Percentiles rank a stretch among this genome's conserved stretches.
Conservation (phyloP, 2,888 invertebrate genomes). For the Autographa pulchrina region DNA sequence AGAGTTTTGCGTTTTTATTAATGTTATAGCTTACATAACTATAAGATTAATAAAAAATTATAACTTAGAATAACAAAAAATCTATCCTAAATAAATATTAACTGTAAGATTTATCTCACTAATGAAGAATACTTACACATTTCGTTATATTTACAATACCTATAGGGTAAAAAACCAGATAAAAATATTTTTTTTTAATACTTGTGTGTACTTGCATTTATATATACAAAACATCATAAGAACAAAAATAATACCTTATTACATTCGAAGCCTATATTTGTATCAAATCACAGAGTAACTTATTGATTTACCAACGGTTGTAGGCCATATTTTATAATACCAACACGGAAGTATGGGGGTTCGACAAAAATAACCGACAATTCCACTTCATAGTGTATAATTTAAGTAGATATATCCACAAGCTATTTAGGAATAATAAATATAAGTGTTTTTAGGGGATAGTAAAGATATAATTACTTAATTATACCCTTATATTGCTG, state of each 20-base stretch:
- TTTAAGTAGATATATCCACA: constrained; percentile 19
- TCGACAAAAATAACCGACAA: constrained; percentile 26
- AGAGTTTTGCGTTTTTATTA: too few species aligned
- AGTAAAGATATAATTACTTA: constrained; percentile 18
- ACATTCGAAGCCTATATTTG: background rate
- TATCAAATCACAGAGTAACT: background rate
- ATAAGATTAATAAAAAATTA: too few species aligned
- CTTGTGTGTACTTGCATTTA: too few species aligned
- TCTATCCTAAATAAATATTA: too few species aligned
- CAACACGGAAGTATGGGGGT: constrained; percentile 23
- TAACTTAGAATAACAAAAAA: too few species aligned
- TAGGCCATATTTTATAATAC: constrained; percentile 11
- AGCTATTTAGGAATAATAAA: constrained; percentile 12
- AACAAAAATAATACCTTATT: background rate
- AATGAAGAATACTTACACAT: too few species aligned
- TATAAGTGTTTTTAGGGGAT: constrained; percentile 9
- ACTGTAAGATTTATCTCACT: too few species aligned
- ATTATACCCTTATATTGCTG: background rate
- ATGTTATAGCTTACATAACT: too few species aligned
- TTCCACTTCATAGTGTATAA: constrained; percentile 20
- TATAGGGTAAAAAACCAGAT: too few species aligned
- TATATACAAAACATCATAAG: background rate
- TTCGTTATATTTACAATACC: too few species aligned
- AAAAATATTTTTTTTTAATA: too few species aligned
- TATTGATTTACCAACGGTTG: constrained; percentile 39